Evolutionary conservation across 2,113 vertebrate genomes (phyloP).

Genomic region (Pelecanoides urinatrix): DNA sequence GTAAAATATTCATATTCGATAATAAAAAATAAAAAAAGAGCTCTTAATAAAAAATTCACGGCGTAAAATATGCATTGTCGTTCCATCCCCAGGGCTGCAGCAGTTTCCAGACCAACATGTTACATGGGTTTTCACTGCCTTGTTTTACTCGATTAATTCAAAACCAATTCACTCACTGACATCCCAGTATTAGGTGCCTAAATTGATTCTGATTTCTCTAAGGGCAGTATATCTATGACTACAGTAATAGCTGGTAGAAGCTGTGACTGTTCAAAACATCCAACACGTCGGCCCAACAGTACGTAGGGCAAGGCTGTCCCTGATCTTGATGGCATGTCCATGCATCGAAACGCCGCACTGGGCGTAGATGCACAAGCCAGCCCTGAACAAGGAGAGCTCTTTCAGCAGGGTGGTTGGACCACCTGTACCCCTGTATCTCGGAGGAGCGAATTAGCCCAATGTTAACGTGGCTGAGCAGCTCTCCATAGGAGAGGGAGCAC

Average conservation of each 20-base stretch:
- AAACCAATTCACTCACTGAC: constrained; percentile 18
- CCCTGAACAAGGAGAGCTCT: neutral
- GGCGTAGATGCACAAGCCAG: accelerated
- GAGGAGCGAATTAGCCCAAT: neutral
- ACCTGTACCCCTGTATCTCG: too few species aligned
- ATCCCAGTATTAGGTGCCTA: neutral
- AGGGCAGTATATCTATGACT: neutral
- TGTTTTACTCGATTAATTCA: constrained; percentile 33
- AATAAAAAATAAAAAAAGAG: constrained; percentile 21
- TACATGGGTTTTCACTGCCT: neutral
- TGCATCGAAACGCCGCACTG: accelerated
- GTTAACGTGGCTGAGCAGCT: accelerated
- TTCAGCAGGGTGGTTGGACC: neutral
- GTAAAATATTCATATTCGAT: constrained; percentile 65
- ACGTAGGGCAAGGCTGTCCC: neutral
- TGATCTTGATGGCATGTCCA: accelerated
- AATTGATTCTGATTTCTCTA: constrained; percentile 2
- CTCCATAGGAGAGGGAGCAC: neutral
- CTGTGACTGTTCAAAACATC: neutral
- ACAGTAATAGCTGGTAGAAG: neutral
- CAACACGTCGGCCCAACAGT: accelerated
- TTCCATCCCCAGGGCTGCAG: constrained; percentile 17
- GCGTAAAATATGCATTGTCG: constrained; percentile 21
- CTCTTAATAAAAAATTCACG: constrained; percentile 48
- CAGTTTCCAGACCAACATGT: neutral